Conservation (phyloP, 2,888 invertebrate species). For the Plebejus melissa region DNA sequence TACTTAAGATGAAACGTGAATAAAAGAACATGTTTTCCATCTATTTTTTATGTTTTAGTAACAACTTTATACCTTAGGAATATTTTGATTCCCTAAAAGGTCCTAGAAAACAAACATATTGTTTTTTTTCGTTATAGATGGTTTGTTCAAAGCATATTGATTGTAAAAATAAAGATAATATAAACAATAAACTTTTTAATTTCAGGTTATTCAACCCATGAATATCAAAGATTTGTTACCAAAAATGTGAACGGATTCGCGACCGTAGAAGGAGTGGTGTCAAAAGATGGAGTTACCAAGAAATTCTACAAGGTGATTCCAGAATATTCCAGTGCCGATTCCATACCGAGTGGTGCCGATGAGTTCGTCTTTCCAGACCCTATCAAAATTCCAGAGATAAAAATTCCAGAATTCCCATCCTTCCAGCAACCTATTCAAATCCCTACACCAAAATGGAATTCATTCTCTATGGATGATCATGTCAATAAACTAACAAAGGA, state of each 20-base stretch:
- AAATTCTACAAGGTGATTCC: conserved; percentile 8
- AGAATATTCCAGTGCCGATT: conserved; percentile 5
- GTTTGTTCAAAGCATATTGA: too few relatives aligned
- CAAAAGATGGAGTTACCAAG: conserved; percentile 5
- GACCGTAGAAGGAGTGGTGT: neutral
- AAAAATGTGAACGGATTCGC: conserved; percentile 18
- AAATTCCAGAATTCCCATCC: neutral
- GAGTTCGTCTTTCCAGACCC: conserved; percentile 1
- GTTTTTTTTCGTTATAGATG: too few relatives aligned
- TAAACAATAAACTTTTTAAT: neutral
- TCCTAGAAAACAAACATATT: too few relatives aligned
- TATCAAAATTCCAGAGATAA: conserved; percentile 2
- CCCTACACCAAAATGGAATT: neutral
- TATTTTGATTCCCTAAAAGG: too few relatives aligned
- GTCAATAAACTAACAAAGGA: neutral
- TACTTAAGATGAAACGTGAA: too few relatives aligned
- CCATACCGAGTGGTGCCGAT: neutral
- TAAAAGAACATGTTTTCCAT: too few relatives aligned
- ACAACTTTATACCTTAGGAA: too few relatives aligned
- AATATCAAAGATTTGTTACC: neutral
- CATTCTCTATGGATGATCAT: neutral
- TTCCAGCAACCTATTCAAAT: conserved; percentile 15
- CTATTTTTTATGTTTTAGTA: too few relatives aligned
- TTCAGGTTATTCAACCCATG: conserved; percentile 13
- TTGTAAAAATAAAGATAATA: too few relatives aligned